Percentiles rank a stretch among this genome's conserved stretches.
These are phyloP conservation scores for Pristionchus pacificus DNA, from an alignment of 1,140 invertebrate species.

Conservation along the genomic window DNA sequence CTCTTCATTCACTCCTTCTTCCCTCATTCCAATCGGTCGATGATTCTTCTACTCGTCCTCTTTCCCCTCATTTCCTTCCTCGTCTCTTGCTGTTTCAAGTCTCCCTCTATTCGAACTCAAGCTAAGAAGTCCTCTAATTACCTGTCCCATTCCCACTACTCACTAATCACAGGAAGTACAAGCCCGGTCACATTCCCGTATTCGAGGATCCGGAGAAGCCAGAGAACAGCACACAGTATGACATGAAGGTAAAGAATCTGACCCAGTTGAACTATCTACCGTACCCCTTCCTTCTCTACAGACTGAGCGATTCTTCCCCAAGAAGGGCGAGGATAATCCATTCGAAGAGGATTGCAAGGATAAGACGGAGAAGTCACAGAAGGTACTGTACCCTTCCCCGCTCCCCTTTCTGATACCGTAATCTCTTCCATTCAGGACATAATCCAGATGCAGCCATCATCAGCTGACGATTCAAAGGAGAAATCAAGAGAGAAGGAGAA, in stretches of 20 bases:
- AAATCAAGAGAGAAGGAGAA: too few relatives aligned
- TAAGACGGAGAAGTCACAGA: too few relatives aligned
- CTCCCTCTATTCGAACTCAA: neutral
- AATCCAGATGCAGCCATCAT: too few relatives aligned
- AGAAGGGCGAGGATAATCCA: slow-evolving; percentile 1
- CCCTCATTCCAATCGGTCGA: too few relatives aligned
- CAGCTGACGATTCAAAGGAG: too few relatives aligned
- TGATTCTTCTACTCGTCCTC: neutral
- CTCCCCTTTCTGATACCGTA: too few relatives aligned
- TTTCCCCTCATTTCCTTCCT: neutral
- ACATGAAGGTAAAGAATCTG: neutral
- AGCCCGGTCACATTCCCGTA: neutral
- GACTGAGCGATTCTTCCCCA: neutral
- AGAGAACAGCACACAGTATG: neutral
- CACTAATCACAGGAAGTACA: neutral
- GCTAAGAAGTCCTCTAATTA: too few relatives aligned
- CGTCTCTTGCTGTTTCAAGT: neutral
- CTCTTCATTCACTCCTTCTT: too few relatives aligned
- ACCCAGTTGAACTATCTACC: neutral
- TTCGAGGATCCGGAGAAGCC: neutral
- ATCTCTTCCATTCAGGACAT: too few relatives aligned
- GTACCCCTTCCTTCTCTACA: neutral
- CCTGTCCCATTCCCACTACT: too few relatives aligned
- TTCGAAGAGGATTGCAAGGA: too few relatives aligned
- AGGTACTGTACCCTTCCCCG: too few relatives aligned